Conservation (phyloP, 2,113 vertebrate species). For the pig (Sus scrofa) region DNA sequence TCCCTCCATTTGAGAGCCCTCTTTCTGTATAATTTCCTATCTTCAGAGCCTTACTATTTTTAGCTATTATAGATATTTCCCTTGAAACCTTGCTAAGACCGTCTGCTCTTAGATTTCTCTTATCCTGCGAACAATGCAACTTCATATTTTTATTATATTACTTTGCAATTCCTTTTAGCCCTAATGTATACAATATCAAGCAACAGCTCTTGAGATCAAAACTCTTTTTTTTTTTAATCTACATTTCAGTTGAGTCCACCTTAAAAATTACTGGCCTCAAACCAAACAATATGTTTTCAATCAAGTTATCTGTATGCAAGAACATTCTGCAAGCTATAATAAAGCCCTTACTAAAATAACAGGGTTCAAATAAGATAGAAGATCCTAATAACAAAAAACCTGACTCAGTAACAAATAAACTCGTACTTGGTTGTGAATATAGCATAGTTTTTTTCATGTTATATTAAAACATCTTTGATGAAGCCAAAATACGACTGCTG, state of each 20-base stretch:
- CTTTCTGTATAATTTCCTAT: background rate
- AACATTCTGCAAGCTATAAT: constrained; percentile 67
- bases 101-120: background rate
- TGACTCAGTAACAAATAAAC: background rate
- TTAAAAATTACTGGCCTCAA: constrained; percentile 53
- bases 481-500: background rate
- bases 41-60: background rate
- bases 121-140: background rate
- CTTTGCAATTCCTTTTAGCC: background rate
- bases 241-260: constrained; percentile 40
- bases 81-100: background rate
- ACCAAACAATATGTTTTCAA: constrained; percentile 73
- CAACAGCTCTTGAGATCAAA: background rate
- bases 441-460: background rate
- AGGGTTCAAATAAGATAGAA: constrained; percentile 60
- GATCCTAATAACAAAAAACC: background rate
- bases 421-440: rapidly evolving
- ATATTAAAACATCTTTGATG: no score
- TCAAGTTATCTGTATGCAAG: constrained; percentile 63
- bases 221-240: background rate
- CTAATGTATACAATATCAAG: background rate
- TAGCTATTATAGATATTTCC: background rate
- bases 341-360: constrained; percentile 49
- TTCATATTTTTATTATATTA: background rate
- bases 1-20: background rate